These are phyloP conservation scores for Acronicta psi DNA, from an alignment of 2,888 invertebrate species.

Conservation along the genomic window DNA sequence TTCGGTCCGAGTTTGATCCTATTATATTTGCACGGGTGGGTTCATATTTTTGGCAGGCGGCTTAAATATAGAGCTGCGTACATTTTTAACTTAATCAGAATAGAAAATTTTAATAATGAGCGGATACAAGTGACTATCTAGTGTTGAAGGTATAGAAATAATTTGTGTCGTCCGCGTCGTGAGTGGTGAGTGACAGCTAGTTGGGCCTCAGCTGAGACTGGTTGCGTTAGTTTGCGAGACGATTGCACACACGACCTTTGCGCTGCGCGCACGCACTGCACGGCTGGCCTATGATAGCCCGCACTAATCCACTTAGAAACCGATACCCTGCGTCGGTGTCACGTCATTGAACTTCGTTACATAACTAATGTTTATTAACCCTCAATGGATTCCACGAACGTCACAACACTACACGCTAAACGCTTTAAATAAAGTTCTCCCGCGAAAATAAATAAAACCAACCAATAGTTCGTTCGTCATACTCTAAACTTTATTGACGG, in stretches of 20 bases:
- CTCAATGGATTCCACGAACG: constrained; percentile 50
- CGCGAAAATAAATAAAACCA: constrained; percentile 52
- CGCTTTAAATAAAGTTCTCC: constrained; percentile 38
- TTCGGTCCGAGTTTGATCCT: constrained; percentile 37
- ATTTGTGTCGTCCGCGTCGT: constrained; percentile 53
- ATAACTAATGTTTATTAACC: constrained; percentile 47
- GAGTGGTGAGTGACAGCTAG: constrained; percentile 63
- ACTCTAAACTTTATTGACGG: constrained; percentile 55
- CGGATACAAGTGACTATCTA: constrained; percentile 42
- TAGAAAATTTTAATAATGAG: constrained; percentile 6
- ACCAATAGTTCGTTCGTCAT: constrained; percentile 47
- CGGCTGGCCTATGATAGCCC: constrained; percentile 72
- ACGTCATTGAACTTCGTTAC: constrained; percentile 65
- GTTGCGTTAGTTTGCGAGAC: constrained; percentile 62
- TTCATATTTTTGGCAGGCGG: constrained; percentile 31
- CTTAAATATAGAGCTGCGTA: constrained; percentile 10
- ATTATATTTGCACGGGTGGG: constrained; percentile 35
- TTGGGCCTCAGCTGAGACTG: constrained; percentile 41
- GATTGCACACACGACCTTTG: constrained; percentile 72
- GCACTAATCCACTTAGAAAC: constrained; percentile 74
- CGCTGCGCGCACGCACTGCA: constrained; percentile 66
- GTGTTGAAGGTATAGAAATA: constrained; percentile 52
- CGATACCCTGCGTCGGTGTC: constrained; percentile 59
- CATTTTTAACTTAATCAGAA: constrained; percentile 13
- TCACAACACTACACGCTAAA: constrained; percentile 27